Evolutionary conservation across 2,888 invertebrate genomes (phyloP).

Genomic region (Orchesellides sinensis): DNA sequence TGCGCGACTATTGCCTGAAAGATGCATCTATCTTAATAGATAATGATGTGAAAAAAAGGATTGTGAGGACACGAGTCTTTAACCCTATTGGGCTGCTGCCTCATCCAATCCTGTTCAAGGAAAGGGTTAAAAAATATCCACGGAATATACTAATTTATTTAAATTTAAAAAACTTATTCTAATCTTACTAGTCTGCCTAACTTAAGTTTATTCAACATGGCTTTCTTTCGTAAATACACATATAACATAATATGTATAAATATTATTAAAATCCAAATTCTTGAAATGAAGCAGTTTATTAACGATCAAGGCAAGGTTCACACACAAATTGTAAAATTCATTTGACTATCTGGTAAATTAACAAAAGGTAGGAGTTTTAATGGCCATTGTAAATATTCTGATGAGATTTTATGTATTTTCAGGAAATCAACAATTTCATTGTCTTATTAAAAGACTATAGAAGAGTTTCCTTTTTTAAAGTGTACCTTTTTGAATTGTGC

Average conservation of each 20-base stretch:
- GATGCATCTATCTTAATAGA: conserved; percentile 55
- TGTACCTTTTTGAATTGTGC: not conserved
- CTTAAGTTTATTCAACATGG: conserved; percentile 21
- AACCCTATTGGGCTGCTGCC: conserved; percentile 50
- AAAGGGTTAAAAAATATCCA: not conserved
- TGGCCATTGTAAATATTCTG: not conserved
- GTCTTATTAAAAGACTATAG: no score
- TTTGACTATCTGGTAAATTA: not conserved
- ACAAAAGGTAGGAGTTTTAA: not conserved
- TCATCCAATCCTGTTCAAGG: conserved; percentile 46
- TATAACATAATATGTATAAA: no score
- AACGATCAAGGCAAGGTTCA: no score
- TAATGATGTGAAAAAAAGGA: conserved; percentile 59
- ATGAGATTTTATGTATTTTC: not conserved
- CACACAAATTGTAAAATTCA: no score
- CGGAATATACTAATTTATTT: not conserved
- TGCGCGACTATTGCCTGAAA: conserved; percentile 68
- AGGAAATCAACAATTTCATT: not conserved
- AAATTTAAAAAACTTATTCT: not conserved
- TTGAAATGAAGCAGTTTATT: not conserved
- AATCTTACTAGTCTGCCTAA: not conserved
- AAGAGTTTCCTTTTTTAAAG: no score
- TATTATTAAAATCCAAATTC: no score
- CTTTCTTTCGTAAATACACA: no score
- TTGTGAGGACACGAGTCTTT: conserved; percentile 45